Evolutionary conservation across 2,888 invertebrate species (phyloP).

Genomic region (Tineola bisselliella): DNA sequence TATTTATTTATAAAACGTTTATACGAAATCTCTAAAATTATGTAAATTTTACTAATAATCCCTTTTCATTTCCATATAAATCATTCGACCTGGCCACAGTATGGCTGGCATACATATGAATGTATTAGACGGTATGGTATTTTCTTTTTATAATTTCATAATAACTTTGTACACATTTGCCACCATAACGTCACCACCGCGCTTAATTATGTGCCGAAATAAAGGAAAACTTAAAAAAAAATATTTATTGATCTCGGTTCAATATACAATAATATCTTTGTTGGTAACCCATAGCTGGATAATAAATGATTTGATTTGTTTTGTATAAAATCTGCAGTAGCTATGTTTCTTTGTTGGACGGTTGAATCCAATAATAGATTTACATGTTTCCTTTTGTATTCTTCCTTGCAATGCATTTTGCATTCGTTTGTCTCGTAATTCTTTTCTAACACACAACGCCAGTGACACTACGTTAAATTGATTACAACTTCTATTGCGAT

Average conservation of each 20-base stretch:
- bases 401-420: neutral
- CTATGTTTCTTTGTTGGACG: neutral
- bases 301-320: no score
- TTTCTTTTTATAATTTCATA: neutral
- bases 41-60: neutral
- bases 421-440: constrained; percentile 2
- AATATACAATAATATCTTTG: no score
- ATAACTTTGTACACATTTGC: no score
- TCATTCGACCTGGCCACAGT: neutral
- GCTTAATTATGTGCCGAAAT: no score
- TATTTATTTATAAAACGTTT: no score
- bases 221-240: no score
- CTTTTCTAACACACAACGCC: neutral
- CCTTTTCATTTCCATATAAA: neutral
- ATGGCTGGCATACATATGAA: neutral
- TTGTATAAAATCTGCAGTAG: neutral
- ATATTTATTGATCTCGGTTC: no score
- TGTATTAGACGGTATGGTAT: neutral
- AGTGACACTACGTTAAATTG: neutral
- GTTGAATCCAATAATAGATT: constrained; percentile 1
- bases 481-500: neutral
- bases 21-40: neutral
- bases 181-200: no score
- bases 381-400: constrained; percentile 8
- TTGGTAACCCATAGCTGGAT: no score